Conservation (phyloP, 92 coral and sea anemone genomes). For the Porites lobata region DNA sequence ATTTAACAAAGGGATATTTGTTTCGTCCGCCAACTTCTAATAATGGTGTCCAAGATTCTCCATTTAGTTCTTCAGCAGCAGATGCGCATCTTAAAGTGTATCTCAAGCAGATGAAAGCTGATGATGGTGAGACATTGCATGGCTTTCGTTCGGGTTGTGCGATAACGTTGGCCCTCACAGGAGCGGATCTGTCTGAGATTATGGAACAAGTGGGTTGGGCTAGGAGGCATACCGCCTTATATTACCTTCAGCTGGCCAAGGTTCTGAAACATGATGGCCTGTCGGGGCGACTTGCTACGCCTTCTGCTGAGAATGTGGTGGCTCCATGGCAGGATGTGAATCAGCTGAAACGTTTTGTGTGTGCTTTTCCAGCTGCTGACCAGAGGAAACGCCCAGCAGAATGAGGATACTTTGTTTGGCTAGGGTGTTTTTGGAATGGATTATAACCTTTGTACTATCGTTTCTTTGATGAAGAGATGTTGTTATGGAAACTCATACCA, state of each 20-base stretch:
- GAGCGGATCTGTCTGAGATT: slow-evolving; percentile 29
- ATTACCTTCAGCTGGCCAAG: not conserved
- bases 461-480: slow-evolving; percentile 4
- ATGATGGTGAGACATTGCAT: slow-evolving; percentile 65
- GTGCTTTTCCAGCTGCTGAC: too few species aligned
- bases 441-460: not conserved
- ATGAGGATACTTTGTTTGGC: not conserved
- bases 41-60: slow-evolving; percentile 40
- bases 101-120: slow-evolving; percentile 47
- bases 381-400: not conserved
- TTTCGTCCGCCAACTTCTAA: slow-evolving; percentile 16
- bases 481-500: not conserved
- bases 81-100: slow-evolving; percentile 60
- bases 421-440: not conserved
- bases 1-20: slow-evolving; percentile 29
- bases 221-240: slow-evolving; percentile 25
- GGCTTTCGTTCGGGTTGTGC: slow-evolving; percentile 68
- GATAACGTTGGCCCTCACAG: slow-evolving; percentile 31
- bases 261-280: slow-evolving; percentile 19
- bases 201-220: slow-evolving; percentile 61
- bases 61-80: slow-evolving; percentile 44
- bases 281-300: not conserved
- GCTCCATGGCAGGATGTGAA: too few species aligned
- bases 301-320: too few species aligned
- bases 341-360: too few species aligned